Conservation (phyloP, 2,888 invertebrate species). For the Hecatera dysodea region DNA sequence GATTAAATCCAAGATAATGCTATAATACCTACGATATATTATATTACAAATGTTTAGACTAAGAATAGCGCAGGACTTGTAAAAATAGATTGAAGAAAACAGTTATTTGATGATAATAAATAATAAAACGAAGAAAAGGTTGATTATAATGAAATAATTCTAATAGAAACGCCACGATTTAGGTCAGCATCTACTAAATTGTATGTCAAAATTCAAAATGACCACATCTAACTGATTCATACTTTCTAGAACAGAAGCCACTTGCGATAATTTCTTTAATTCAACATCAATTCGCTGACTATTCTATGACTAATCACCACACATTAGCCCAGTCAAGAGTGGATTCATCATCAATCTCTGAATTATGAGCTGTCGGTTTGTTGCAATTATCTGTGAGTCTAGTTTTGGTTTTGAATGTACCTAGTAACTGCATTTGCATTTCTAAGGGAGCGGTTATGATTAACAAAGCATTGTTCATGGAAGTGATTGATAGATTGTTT, state of each 20-base stretch:
- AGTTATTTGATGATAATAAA: not conserved
- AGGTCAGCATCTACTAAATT: slow-evolving; percentile 6
- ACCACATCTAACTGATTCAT: slow-evolving; percentile 33
- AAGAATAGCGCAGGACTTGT: not conserved
- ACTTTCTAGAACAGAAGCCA: slow-evolving; percentile 2
- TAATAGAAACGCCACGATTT: slow-evolving; percentile 12
- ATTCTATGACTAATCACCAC: slow-evolving; percentile 36
- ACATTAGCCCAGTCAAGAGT: slow-evolving; percentile 19
- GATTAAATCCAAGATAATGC: no score
- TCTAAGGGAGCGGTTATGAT: not conserved
- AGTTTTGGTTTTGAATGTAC: not conserved
- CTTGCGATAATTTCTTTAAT: slow-evolving; percentile 31
- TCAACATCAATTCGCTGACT: slow-evolving; percentile 9
- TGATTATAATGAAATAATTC: not conserved
- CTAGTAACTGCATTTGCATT: not conserved
- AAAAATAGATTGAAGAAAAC: not conserved
- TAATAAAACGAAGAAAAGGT: not conserved
- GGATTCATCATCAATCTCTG: slow-evolving; percentile 25
- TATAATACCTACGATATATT: no score
- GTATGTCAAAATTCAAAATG: slow-evolving; percentile 8
- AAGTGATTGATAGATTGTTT: no score
- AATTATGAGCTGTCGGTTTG: slow-evolving; percentile 29
- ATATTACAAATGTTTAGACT: not conserved
- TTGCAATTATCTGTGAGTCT: slow-evolving; percentile 16
- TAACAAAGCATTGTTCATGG: not conserved